Conservation (phyloP, 2,888 invertebrate species). For the Stenchaetothrips biformis region DNA sequence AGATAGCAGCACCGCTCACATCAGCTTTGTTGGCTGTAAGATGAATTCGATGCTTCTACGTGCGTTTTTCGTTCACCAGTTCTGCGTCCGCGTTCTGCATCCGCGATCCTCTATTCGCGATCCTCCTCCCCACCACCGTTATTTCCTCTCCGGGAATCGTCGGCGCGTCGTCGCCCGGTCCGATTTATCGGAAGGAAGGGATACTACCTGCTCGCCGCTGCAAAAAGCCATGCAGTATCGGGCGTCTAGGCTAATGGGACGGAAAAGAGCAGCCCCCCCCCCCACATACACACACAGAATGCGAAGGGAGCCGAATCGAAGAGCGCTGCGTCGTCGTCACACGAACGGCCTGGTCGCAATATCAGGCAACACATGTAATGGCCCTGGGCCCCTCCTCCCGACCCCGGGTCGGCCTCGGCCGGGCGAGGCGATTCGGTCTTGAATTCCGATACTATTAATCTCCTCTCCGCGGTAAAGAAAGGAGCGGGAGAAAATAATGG, state of each 20-base stretch:
- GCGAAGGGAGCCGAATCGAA: neutral
- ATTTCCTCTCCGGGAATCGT: too few relatives aligned
- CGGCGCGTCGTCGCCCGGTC: too few relatives aligned
- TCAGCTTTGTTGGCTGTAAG: too few relatives aligned
- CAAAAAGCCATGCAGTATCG: too few relatives aligned
- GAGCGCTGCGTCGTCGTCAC: neutral
- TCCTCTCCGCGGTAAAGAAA: conserved; percentile 1
- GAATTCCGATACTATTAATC: conserved; percentile 25
- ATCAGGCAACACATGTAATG: conserved; percentile 22
- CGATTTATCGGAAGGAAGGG: too few relatives aligned
- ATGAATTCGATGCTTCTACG: too few relatives aligned
- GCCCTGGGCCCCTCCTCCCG: neutral
- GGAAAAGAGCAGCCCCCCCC: neutral
- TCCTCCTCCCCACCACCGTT: too few relatives aligned
- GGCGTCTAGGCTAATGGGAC: neutral
- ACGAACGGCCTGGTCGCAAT: neutral
- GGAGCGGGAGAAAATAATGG: conserved; percentile 5
- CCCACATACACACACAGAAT: neutral
- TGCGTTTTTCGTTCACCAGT: too few relatives aligned
- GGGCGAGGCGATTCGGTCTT: neutral
- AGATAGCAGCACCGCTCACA: too few relatives aligned
- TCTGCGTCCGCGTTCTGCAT: too few relatives aligned
- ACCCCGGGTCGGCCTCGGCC: neutral
- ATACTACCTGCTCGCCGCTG: too few relatives aligned
- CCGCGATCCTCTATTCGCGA: too few relatives aligned